Evolutionary conservation across 2,888 invertebrate genomes (phyloP), one percentile per base, ranked within the genome.

Genomic region (Stramonita haemastoma): DNA sequence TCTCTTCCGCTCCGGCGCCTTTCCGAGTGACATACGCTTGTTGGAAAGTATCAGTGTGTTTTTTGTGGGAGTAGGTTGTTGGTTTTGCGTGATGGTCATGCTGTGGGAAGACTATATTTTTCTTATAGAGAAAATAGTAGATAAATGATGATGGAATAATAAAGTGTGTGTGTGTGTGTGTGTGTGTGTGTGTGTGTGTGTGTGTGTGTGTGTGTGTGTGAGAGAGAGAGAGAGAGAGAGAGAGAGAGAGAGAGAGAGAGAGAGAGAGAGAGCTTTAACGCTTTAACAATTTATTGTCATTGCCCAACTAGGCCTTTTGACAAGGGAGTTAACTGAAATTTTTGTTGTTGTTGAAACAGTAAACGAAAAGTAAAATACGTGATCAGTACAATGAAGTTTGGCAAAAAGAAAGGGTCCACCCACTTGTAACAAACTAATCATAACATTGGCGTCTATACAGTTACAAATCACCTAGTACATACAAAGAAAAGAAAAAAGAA

Each of bases 121-220:
- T 66, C 66, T 66, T 66, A 6, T 26, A 66, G 66, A 17, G 13
- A 22, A 26, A 26, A 17, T 11, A 60, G 17, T 11, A 60, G 11
- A 19, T 60, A 15, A 60, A 19, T 1, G 66, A 13, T 46, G 26
- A 66, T 17, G 66, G 66, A 66, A 17, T 66, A 13, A 17, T 66
- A 17, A 79, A 15, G 34, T 34, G 32, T 17, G 79, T 19, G 34
- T 79, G 73, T 73, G 73, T 73, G 15, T 81, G 15, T 83, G 46
- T 83, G 26, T 34, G 57, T 84, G 57, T 84, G 29, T 56, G 57
- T 84, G n/a, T 84, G 29, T 29, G 77, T 77, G 29, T 15, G 32
- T 29, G 1, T 77, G 77, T 77, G 77, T 77, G 77, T 77, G 32
- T 77, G 56, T 36, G 84, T 84, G 84, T 84, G 56, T 56, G 84